Evolutionary conservation across 2,797 vertebrate genomes (phyloP).

Genomic region (Lateolabrax maculatus): DNA sequence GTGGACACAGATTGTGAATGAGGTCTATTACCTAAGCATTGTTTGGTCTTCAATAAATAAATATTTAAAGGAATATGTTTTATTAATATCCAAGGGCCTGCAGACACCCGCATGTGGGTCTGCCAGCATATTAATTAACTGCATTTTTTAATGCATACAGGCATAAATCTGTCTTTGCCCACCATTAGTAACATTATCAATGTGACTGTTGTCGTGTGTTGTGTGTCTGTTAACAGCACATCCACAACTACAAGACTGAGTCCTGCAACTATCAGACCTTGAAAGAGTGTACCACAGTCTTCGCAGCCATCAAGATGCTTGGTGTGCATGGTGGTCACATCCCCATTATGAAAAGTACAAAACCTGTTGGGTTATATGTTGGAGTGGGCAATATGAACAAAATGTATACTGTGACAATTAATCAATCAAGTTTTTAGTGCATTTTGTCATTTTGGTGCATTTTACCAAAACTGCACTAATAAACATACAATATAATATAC

Average conservation of each 20-base stretch:
- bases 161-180: conserved; percentile 1
- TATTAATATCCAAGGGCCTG: not conserved
- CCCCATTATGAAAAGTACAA: not conserved
- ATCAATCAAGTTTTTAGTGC: not conserved
- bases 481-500: too few relatives aligned
- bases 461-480: too few relatives aligned
- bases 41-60: not conserved
- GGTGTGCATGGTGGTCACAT: not conserved
- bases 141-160: not conserved
- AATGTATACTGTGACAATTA: not conserved
- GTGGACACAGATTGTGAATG: not conserved
- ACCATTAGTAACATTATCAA: not conserved
- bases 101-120: not conserved
- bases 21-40: not conserved
- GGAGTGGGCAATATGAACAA: not conserved
- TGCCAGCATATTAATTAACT: not conserved
- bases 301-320: too few relatives aligned
- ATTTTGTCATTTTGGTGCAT: not conserved
- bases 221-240: conserved; percentile 3
- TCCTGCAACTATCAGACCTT: not conserved
- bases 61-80: conserved; percentile 8
- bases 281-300: not conserved
- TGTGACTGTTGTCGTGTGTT: not conserved
- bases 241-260: not conserved
- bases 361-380: not conserved